These are phyloP conservation scores for Betta splendens DNA, from an alignment of 2,797 vertebrate species.

Conservation along the genomic window DNA sequence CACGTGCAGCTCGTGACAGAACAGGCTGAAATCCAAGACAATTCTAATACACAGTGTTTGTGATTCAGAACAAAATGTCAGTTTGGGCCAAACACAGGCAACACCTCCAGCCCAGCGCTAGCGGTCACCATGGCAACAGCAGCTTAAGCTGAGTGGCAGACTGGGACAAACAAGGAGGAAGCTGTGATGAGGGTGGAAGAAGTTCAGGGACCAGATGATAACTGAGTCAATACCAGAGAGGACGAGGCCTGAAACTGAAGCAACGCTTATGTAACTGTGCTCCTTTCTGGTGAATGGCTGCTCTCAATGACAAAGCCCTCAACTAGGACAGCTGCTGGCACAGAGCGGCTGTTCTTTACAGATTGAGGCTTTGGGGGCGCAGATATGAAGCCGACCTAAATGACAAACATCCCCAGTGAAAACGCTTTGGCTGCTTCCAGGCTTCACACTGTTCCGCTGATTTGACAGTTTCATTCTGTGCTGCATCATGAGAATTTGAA, in stretches of 20 bases:
- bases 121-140: slow-evolving; percentile 60
- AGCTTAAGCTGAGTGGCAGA: slow-evolving; percentile 46
- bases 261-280: slow-evolving; percentile 31
- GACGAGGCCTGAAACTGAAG: slow-evolving; percentile 1
- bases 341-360: slow-evolving; percentile 2
- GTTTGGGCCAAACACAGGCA: slow-evolving; percentile 52
- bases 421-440: no score
- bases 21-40: no score
- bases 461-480: no score
- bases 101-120: slow-evolving; percentile 24
- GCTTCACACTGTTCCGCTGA: no score
- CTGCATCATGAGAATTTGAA: no score
- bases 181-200: background rate
- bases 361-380: background rate
- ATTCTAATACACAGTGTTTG: no score
- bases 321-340: slow-evolving; percentile 1
- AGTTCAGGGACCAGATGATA: background rate
- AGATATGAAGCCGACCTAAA: slow-evolving; percentile 2
- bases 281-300: slow-evolving; percentile 10
- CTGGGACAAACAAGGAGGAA: slow-evolving; percentile 41
- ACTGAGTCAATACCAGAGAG: no score
- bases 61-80: slow-evolving; percentile 61
- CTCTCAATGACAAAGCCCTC: slow-evolving; percentile 18
- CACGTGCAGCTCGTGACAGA: no score
- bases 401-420: no score